Evolutionary conservation across 1,140 invertebrate genomes (phyloP).

Genomic region (Drosophila azteca): DNA sequence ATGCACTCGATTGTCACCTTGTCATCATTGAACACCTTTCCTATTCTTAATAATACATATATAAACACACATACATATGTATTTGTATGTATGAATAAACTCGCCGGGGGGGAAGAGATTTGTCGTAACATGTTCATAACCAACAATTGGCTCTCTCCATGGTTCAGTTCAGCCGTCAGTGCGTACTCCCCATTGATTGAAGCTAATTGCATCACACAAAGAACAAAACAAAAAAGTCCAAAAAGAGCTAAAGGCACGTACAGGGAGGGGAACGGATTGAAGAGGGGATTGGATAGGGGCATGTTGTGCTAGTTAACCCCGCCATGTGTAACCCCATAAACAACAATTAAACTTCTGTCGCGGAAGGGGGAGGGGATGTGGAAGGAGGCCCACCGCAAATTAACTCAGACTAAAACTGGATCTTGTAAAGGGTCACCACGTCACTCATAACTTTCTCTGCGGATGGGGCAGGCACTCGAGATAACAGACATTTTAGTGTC

Average conservation of each 20-base stretch:
- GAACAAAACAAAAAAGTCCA: constrained; percentile 37
- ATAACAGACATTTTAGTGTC: constrained; percentile 48
- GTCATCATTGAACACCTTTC: constrained; percentile 24
- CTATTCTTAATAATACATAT: background rate
- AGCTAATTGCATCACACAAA: constrained; percentile 71
- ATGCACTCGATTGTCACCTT: constrained; percentile 17
- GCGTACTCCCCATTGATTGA: constrained; percentile 58
- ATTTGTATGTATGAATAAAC: background rate
- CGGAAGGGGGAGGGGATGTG: constrained; percentile 4
- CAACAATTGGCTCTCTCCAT: constrained; percentile 44
- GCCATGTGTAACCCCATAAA: constrained; percentile 32
- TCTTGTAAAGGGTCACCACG: constrained; percentile 24
- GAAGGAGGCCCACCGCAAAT: constrained; percentile 25
- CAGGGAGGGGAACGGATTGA: background rate
- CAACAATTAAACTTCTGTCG: constrained; percentile 57
- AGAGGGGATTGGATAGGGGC: background rate
- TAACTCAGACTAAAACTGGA: constrained; percentile 27
- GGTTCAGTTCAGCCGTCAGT: constrained; percentile 40
- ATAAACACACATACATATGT: background rate
- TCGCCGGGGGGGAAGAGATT: background rate
- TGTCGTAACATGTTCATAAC: constrained; percentile 16
- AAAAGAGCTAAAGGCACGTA: constrained; percentile 46
- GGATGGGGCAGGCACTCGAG: background rate
- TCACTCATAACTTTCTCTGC: constrained; percentile 52
- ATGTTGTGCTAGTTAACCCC: constrained; percentile 47